phyloP scores from a whole-genome alignment of 1,140 invertebrate species.

The Bactericera cockerelli region DNA sequence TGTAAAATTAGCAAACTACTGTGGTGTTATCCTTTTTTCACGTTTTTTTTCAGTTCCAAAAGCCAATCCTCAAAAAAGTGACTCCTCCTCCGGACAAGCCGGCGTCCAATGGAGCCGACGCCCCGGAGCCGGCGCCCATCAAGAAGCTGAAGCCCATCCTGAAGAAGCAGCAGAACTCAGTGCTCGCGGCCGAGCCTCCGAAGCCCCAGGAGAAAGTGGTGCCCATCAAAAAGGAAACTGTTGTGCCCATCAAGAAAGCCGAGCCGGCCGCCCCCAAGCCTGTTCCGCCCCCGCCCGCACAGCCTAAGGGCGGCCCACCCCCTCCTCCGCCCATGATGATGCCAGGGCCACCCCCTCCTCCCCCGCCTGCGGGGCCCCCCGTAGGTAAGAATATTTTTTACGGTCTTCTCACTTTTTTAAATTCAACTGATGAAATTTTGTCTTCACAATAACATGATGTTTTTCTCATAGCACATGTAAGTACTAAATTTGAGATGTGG shows the following conservation, averaged over 20 bases:
- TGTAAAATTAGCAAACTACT: too few relatives aligned
- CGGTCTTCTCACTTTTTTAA: too few relatives aligned
- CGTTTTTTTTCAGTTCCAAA: neutral
- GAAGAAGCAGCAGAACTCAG: neutral
- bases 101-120: too few relatives aligned
- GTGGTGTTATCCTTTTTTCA: too few relatives aligned
- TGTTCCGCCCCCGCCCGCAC: neutral
- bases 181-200: neutral
- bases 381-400: slow-evolving; percentile 8
- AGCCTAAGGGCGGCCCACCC: slow-evolving; percentile 21
- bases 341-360: neutral
- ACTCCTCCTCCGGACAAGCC: neutral
- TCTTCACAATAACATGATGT: too few relatives aligned
- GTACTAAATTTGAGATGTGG: too few relatives aligned
- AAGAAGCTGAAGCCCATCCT: neutral
- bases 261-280: neutral
- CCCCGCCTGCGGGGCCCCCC: slow-evolving; percentile 9
- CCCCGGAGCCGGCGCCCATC: too few relatives aligned
- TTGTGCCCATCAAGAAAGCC: neutral
- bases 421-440: too few relatives aligned
- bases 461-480: too few relatives aligned
- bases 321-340: slow-evolving; percentile 16
- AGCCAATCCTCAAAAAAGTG: slow-evolving; percentile 27
- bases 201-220: neutral
- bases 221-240: neutral